A percentile compares a stretch with the other conserved stretches of the same genome.
Evolutionary conservation across 2,113 vertebrate genomes (phyloP).

Genomic region (Oryzias woworae): DNA sequence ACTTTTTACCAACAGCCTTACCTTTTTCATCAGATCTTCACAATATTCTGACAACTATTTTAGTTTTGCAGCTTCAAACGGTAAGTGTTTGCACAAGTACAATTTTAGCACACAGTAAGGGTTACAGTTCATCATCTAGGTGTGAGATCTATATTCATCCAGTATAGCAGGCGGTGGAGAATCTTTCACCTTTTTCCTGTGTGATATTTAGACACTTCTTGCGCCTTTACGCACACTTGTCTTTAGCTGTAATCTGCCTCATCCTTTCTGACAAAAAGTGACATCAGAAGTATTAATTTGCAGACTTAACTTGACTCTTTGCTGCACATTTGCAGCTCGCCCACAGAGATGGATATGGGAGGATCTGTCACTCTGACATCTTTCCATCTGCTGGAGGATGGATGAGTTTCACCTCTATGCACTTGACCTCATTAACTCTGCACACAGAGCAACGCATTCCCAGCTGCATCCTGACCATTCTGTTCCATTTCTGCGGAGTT

Average conservation of each 20-base stretch:
- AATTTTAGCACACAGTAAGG: not conserved
- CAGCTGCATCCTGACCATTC: conserved; percentile 27
- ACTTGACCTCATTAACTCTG: conserved; percentile 48
- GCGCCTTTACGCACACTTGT: not conserved
- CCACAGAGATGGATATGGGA: conserved; percentile 15
- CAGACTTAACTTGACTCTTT: conserved; percentile 18
- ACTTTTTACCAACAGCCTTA: not conserved
- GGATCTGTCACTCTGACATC: conserved; percentile 25
- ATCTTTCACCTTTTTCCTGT: conserved; percentile 51
- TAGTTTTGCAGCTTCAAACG: conserved; percentile 8
- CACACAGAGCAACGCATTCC: conserved; percentile 41
- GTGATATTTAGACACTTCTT: conserved; percentile 20
- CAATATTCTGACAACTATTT: conserved; percentile 17
- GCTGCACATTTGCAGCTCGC: conserved; percentile 7
- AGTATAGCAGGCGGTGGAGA: conserved; percentile 10
- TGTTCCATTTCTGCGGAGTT: conserved; percentile 8
- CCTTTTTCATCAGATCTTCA: not conserved
- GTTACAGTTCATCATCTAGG: not conserved
- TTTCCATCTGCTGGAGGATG: conserved; percentile 38
- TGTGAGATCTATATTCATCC: conserved; percentile 3
- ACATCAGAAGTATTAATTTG: not conserved
- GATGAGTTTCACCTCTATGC: conserved; percentile 50
- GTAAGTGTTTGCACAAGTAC: not conserved
- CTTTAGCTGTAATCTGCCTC: conserved; percentile 12
- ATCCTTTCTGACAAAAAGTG: conserved; percentile 2